Evolutionary conservation across 1,140 invertebrate species (phyloP).

Genomic region (Tetragnatha versicolor): DNA sequence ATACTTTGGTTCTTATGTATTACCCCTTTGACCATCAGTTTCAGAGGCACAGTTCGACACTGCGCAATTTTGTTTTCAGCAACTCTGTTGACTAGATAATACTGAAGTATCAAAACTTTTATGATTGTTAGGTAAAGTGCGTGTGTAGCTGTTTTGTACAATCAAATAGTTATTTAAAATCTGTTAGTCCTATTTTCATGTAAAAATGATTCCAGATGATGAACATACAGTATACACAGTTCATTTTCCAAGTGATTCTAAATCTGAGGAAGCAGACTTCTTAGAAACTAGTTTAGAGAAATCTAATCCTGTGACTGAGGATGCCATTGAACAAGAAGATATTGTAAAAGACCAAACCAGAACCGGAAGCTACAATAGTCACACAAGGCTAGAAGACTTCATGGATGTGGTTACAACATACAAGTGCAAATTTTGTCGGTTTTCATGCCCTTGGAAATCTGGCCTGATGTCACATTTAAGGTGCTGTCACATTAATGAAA

Average conservation of each 20-base stretch:
- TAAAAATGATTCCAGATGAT: conserved; percentile 10
- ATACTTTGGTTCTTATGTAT: too few relatives aligned
- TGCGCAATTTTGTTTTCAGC: too few relatives aligned
- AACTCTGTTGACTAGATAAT: too few relatives aligned
- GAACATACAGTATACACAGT: conserved; percentile 18
- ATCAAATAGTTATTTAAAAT: too few relatives aligned
- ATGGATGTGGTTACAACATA: conserved; percentile 63
- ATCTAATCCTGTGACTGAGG: background rate
- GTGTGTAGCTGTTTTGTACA: too few relatives aligned
- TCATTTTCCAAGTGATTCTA: conserved; percentile 14
- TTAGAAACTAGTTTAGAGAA: background rate
- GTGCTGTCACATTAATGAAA: conserved; percentile 58
- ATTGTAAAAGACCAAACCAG: background rate
- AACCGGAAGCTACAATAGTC: conserved; percentile 7
- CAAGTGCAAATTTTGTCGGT: conserved; percentile 62
- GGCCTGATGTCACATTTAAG: conserved; percentile 61
- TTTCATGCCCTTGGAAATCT: conserved; percentile 58
- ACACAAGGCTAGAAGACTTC: conserved; percentile 58
- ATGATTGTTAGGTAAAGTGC: too few relatives aligned
- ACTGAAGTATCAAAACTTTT: too few relatives aligned
- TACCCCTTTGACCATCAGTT: too few relatives aligned
- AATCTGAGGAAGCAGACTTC: background rate
- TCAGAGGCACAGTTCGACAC: too few relatives aligned
- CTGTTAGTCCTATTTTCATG: too few relatives aligned
- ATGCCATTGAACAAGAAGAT: conserved; percentile 13